phyloP scores from a whole-genome alignment of 2,888 invertebrate species.

The Drosophila rellima region DNA sequence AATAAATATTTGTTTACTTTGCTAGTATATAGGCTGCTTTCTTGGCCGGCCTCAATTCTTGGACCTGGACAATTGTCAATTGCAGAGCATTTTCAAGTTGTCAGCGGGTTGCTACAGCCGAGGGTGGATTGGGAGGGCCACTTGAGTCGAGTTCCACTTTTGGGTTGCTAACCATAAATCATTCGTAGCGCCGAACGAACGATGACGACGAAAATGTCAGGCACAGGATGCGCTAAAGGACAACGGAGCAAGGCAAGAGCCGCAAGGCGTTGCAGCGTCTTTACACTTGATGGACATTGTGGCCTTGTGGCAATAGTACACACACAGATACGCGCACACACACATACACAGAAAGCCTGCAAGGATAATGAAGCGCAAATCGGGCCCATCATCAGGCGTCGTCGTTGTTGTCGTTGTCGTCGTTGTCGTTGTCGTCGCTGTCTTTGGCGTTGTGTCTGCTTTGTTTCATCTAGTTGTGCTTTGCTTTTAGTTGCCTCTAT shows the following conservation, averaged over 20 bases:
- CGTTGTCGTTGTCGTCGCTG: conserved; percentile 7
- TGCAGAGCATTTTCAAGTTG: conserved; percentile 65
- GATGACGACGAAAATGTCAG: conserved; percentile 77
- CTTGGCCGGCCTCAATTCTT: conserved; percentile 4
- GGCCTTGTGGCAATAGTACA: conserved; percentile 61
- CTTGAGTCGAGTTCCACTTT: conserved; percentile 66
- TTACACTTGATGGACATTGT: conserved; percentile 70
- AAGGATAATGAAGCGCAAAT: conserved; percentile 81
- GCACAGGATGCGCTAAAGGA: conserved; percentile 66
- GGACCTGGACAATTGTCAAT: conserved; percentile 71
- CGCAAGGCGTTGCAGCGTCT: conserved; percentile 63
- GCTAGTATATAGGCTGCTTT: conserved; percentile 22
- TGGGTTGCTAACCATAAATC: conserved; percentile 61
- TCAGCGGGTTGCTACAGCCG: conserved; percentile 18
- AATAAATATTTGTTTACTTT: conserved; percentile 75
- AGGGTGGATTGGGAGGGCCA: conserved; percentile 29
- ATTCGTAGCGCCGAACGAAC: conserved; percentile 64
- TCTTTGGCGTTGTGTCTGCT: conserved; percentile 55
- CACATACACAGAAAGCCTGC: conserved; percentile 22
- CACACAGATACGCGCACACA: conserved; percentile 10
- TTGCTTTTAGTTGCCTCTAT: conserved; percentile 80
- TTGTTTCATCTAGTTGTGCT: conserved; percentile 69
- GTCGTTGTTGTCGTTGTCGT: neutral
- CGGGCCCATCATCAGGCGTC: conserved; percentile 64
- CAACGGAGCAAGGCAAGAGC: conserved; percentile 25